Conservation (phyloP, 2,113 vertebrate species). For the Amazona vittata region DNA sequence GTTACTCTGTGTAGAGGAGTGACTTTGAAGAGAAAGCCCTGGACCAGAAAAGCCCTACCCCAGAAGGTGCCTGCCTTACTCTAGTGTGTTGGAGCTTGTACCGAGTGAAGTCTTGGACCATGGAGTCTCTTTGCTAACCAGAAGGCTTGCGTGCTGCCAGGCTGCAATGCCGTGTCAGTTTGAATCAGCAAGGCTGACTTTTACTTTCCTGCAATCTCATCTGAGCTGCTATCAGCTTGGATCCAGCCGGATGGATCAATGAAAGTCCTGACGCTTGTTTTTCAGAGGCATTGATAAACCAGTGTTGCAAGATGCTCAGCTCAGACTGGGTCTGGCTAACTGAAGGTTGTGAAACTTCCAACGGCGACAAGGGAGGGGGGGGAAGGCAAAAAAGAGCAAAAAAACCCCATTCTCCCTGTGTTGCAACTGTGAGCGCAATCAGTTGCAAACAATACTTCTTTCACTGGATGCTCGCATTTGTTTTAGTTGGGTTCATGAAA, state of each 20-base stretch:
- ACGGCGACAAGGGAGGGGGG: not conserved
- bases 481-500: slow-evolving; percentile 24
- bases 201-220: not conserved
- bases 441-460: slow-evolving; percentile 18
- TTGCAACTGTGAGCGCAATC: slow-evolving; percentile 61
- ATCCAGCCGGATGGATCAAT: slow-evolving; percentile 20
- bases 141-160: not conserved
- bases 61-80: not conserved
- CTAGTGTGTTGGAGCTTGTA: not conserved
- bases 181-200: not conserved
- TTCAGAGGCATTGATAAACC: slow-evolving; percentile 46
- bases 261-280: slow-evolving; percentile 44
- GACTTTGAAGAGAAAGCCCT: not conserved
- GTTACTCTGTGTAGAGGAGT: not conserved
- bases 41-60: not conserved
- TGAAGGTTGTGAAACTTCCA: slow-evolving; percentile 65
- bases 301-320: slow-evolving; percentile 56
- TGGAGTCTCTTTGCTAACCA: not conserved
- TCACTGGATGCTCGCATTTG: slow-evolving; percentile 9
- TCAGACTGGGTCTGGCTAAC: slow-evolving; percentile 30
- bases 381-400: not conserved
- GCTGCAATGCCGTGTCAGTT: not conserved
- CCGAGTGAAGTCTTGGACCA: not conserved
- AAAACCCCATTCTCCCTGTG: not conserved
- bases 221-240: not conserved